Percentiles rank a stretch among this genome's conserved stretches.
These are phyloP conservation scores for Camponotus floridanus DNA, from an alignment of 1,140 invertebrate species.

Conservation along the genomic window DNA sequence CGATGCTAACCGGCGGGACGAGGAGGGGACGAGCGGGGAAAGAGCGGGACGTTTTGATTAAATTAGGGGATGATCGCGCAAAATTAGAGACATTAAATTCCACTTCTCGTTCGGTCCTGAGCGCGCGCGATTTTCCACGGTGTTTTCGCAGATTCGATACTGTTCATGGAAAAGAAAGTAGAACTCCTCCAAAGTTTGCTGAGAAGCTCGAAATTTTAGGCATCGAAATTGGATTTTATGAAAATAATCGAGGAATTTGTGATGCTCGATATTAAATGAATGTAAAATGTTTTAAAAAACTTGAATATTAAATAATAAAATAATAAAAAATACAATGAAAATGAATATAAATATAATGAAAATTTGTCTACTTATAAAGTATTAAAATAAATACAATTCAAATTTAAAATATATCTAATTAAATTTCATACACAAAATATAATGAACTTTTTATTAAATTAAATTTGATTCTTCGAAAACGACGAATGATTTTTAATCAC, in stretches of 20 bases:
- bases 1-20: slow-evolving; percentile 63
- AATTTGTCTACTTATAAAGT: not conserved
- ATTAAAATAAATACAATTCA: not conserved
- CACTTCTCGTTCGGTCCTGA: slow-evolving; percentile 35
- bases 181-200: not conserved
- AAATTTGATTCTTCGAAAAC: not conserved
- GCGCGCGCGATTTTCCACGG: slow-evolving; percentile 18
- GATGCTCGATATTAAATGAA: not conserved
- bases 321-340: not conserved
- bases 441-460: not conserved
- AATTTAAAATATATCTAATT: not conserved
- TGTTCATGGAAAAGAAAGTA: not conserved
- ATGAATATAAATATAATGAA: too few relatives aligned
- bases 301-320: not conserved
- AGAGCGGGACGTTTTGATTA: slow-evolving; percentile 78
- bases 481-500: not conserved
- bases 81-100: slow-evolving; percentile 84
- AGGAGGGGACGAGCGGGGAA: slow-evolving; percentile 58
- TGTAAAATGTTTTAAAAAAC: not conserved
- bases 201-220: not conserved
- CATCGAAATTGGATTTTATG: not conserved
- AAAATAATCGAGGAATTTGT: not conserved
- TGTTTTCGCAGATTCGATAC: not conserved
- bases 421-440: not conserved
- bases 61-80: slow-evolving; percentile 83